Evolutionary conservation across 2,797 vertebrate genomes (phyloP), one percentile per base, ranked within the genome.

Genomic region (Tympanoctomys barrerae): DNA sequence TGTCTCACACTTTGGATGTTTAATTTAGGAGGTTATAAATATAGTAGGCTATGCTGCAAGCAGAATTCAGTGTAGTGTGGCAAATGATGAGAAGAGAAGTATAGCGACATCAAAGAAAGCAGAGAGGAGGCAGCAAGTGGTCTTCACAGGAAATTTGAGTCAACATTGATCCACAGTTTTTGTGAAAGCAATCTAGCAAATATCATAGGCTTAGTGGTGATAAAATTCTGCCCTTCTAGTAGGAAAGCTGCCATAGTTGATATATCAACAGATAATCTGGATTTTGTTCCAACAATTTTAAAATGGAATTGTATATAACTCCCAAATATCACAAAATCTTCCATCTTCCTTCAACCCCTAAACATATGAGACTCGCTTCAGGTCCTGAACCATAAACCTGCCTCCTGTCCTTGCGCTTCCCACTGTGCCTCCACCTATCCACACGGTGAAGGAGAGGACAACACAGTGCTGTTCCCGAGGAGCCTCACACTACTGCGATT

Each of bases 381-480:
- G 6, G 46, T 36, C 33, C 33, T 8, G 28, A 49, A 18, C 3
- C 1, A 19, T 24, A 49, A 7, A 2, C 39, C 42, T 16, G 14
- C 3, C 26, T 31, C 24, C 14, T 28, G 39, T 42, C 39, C 5
- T 14, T 28, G 36, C 7, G 42, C 73, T 77, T 77, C 36, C 14
- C 24, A 16, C 26, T 49, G 26, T 31, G 26, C 2, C 26, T 31
- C 13, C 13, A 6, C 5, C 31, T 1, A 71, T 4, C 36, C 21
- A 71, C 22, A 7, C 3, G 3, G 7, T 9, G 21, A n/a, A 52
- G 19, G 33, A 0, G 36, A 78, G 19, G 7, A 3, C 0, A 6
- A 0, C 19, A 1, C 0, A 24, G 7, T 16, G 36, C 2, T 7
- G 36, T 2, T 5, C 12, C n/a, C 28, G 13, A 54, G 8, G 36